Base-by-base conservation (phyloP, 2,888 invertebrate species). In the Orthosia cruda region DNA sequence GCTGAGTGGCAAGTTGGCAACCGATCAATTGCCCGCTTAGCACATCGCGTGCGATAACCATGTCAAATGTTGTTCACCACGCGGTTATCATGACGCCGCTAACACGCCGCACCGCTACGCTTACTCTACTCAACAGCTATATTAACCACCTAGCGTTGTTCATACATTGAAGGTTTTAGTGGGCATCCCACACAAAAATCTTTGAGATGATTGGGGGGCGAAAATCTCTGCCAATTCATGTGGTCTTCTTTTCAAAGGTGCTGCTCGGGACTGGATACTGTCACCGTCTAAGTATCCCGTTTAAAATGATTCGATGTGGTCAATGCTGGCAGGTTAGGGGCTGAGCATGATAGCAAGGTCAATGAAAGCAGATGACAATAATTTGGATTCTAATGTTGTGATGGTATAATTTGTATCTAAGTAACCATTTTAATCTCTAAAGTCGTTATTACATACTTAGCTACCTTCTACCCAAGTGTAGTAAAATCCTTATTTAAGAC, bases 51-150 rank as follows among this genome's bases (percentile, higher is more conserved):
- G 81, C 57, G 80, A 71, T 70, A 58, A 49, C 80, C 84, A 65
- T 81, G 80, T 80, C 80, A 49, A 84, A 81, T 71, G 55, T n/a
- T 71, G 65, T 81, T 78, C 83, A 83, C 68, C 49, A 79, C 62
- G 62, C 79, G 32, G 67, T 47, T 47, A 64, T 67, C 49, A 52
- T 66, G 57, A n/a, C 23, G 20, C 4, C 55, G 40, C 57, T 78
- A 23, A 58, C 52, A 59, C 63, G 77, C 66, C 23, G 23, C 40
- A 26, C 45, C 54, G 66, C 50, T 47, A n/a, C 23, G 52, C 9
- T 68, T 52, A 61, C 3, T 52, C 52, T 32, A 12, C n/a, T 59
- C 47, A 49, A 59, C 47, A 12, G 59, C 16, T 68, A 59, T 32
- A 40, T 23, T 32, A 47, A 20, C 26, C 4, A 40, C 11, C 32